Percentiles rank a stretch among this genome's conserved stretches.
Conservation (phyloP, 1,140 invertebrate species). For the Camponotus pennsylvanicus region DNA sequence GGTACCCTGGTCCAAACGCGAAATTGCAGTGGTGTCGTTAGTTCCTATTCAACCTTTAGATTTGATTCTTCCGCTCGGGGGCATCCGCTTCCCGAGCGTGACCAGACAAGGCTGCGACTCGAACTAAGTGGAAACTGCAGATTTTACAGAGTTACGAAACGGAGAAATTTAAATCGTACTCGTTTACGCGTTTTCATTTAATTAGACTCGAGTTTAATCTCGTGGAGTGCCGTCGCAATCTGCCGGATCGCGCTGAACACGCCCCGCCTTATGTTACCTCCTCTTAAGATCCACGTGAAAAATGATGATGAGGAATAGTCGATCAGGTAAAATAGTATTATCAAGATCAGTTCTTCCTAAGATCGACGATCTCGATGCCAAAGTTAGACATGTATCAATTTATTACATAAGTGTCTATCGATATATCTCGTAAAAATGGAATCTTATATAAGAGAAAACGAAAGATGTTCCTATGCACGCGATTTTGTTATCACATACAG, state of each 20-base stretch:
- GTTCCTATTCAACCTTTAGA: slow-evolving; percentile 48
- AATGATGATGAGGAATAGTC: background rate
- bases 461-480: background rate
- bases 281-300: background rate
- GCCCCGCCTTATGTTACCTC: background rate
- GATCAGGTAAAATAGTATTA: background rate
- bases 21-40: slow-evolving; percentile 56
- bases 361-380: slow-evolving; percentile 14
- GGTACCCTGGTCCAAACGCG: slow-evolving; percentile 6
- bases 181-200: slow-evolving; percentile 54
- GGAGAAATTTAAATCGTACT: slow-evolving; percentile 52
- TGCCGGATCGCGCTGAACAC: slow-evolving; percentile 32
- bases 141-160: slow-evolving; percentile 5
- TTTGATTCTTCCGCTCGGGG: slow-evolving; percentile 53
- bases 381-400: slow-evolving; percentile 8
- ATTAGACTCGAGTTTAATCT: slow-evolving; percentile 55
- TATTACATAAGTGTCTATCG: slow-evolving; percentile 9
- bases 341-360: background rate
- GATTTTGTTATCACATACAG: no score
- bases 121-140: background rate
- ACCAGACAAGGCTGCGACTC: slow-evolving; percentile 4
- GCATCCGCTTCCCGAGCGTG: slow-evolving; percentile 31
- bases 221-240: slow-evolving; percentile 40
- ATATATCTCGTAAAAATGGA: background rate
- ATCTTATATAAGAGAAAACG: background rate